Evolutionary conservation across 1,140 invertebrate genomes (phyloP), one percentile per base, ranked within the genome.

Genomic region (Vollenhovia emeryi): DNA sequence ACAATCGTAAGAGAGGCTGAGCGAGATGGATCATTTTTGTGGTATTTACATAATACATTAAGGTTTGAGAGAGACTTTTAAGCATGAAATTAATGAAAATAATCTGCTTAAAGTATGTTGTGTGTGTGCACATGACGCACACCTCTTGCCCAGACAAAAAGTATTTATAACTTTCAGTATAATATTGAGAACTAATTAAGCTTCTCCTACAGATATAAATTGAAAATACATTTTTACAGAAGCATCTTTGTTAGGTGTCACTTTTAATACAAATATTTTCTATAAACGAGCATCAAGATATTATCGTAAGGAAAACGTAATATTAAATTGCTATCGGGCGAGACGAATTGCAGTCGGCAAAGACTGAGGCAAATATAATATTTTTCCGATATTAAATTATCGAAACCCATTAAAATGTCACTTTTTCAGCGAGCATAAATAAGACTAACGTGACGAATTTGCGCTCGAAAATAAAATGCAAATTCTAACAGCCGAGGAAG

Each of bases 371-470:
- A 40, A 71, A 27, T 82, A 59, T 80, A 80, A 80, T 79, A 79
- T 79, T 88, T 73, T 64, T 75, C 66, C 66, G 36, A 57, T 85
- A 88, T 88, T 64, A 83, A 80, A 76, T 88, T 88, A 85, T 30
- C 27, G 57, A 48, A 88, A 68, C 64, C 87, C 86, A 88, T 88
- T 88, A 88, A 87, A 69, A 78, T 48, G 75, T 69, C 75, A 88
- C 84, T 88, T 85, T 88, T 84, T 76, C 84, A 88, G 50, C 64
- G 64, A 71, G 59, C 80, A 88, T 88, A 85, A 88, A 85, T 88
- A 88, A 80, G 86, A 52, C 64, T 74, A 74, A 43, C 66, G 57
- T 74, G 57, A 76, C 30, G 52, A 45, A 43, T 69, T 36, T 84
- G 43, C 48, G 79, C 21, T 64, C 71, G 66, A 88, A 88, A 85